Evolutionary conservation across 2,113 vertebrate genomes (phyloP).

Genomic region (Hypanus sabinus): DNA sequence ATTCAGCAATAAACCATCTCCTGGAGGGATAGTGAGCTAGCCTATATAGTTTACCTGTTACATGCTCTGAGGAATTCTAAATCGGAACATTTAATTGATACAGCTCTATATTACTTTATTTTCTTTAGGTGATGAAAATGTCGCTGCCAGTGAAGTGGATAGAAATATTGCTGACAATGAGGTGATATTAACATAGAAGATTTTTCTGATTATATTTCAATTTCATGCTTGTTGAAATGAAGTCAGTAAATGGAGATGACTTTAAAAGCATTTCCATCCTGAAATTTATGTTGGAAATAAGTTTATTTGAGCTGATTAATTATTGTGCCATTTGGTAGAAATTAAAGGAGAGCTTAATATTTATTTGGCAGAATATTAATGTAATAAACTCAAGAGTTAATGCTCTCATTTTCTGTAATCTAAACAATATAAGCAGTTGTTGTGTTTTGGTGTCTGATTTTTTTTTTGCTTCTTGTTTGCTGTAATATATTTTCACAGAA

Average conservation of each 20-base stretch:
- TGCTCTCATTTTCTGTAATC: neutral
- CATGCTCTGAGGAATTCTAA: neutral
- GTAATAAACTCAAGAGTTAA: neutral
- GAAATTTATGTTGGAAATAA: neutral
- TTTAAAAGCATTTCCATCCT: neutral
- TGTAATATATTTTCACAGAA: neutral
- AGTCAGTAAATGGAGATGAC: neutral
- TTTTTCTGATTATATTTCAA: neutral
- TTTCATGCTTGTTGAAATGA: neutral
- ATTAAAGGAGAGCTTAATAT: neutral
- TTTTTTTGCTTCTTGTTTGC: neutral
- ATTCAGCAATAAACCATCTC: too few relatives aligned
- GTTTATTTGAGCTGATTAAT: neutral
- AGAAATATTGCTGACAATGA: neutral
- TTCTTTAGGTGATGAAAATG: constrained; percentile 13
- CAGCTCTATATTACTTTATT: neutral
- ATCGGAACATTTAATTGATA: neutral
- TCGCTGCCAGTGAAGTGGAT: neutral
- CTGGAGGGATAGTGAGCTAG: too few relatives aligned
- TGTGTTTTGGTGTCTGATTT: neutral
- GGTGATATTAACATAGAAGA: neutral
- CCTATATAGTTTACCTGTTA: neutral
- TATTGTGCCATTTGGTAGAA: neutral
- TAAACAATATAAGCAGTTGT: neutral
- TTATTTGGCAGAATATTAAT: neutral